Evolutionary conservation across 2,797 vertebrate genomes (phyloP), one percentile per base, ranked within the genome.

Genomic region (Rhyacichthys aspro): DNA sequence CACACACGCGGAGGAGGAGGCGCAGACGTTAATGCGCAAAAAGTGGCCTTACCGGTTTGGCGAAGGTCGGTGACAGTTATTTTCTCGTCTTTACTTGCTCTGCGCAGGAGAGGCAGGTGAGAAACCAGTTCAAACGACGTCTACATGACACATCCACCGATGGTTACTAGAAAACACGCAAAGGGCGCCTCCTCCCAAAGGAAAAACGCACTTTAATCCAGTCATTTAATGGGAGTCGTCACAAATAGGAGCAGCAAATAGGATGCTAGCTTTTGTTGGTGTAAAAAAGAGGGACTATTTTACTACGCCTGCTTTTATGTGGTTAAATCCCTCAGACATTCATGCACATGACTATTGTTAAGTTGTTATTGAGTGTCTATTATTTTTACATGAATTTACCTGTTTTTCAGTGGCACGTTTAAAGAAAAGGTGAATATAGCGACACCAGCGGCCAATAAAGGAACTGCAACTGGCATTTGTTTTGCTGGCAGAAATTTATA

Each of bases 71-170:
- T 71, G 90, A 87, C 90, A 89, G 88, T 91, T 90, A 88, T 82
- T 74, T 83, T 80, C 84, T 43, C 55, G 88, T 74, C 76, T 74
- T 86, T 87, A 89, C 90, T 74, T 83, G 88, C 79, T 84, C 82
- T 9, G 69, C 33, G 5, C 60, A 83, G 79, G 67, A 74, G 72
- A 83, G 74, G 77, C 83, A 79, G 80, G 72, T 74, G 79, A 75
- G 78, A 76, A 72, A 48, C 8, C 61, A 32, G 60, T 62, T 79
- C 42, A 2, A 55, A 49, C 62, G 9, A 14, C 0, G 14, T 50
- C 23, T 42, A 19, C 11, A 17, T 70, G 47, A 55, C 50, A 17
- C 28, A 28, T 14, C 23, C 15, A 7, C 7, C 5, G 28, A 34
- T 5, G 15, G 9, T 17, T n/a, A 37, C 15, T 28, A 12, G 17